Base-by-base conservation (phyloP, 2,797 vertebrate species). In the Emys orbicularis region DNA sequence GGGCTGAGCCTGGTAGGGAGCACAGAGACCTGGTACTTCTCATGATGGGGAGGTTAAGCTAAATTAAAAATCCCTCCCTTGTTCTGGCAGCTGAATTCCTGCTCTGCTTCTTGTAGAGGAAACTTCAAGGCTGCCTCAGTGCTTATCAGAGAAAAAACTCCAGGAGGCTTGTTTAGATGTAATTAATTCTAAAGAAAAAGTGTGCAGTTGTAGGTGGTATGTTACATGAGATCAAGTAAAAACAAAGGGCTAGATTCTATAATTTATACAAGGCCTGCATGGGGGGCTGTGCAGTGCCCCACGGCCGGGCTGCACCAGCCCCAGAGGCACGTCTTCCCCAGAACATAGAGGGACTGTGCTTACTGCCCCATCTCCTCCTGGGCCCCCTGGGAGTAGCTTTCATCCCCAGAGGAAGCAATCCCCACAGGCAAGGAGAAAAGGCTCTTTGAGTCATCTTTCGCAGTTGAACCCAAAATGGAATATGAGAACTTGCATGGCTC, bases 11-110 rank as follows among this genome's bases (percentile, higher is more conserved):
- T 92, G 95, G 89, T 89, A 94, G 93, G 86, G 95, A 96, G 95
- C 92, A 97, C 93, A 91, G 1, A 0, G 95, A 89, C 97, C 97
- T 97, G 96, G 96, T 97, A 96, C 95, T 97, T 97, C 94, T 97
- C 97, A 97, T 79, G 92, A 90, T 77, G 93, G 88, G 90, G 95
- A 95, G 96, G 95, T 96, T 83, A 96, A 87, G 96, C 93, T 83
- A 97, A 88, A 91, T 97, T 94, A 92, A 95, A 0, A 0, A 94
- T 84, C 90, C 87, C 90, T 93, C 37, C 89, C 88, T 8, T 1
- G 91, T 31, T 77, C 44, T 77, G 74, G 74, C 74, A 77, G 19
- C 2, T 8, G 23, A 8, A 2, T 54, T 47, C 87, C 79, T 53
- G 81, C 53, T 37, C 57, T 44, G 56, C 87, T 79, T 49, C 89